Conservation (phyloP, 2,888 invertebrate genomes). For the Mythimna vitellina region DNA sequence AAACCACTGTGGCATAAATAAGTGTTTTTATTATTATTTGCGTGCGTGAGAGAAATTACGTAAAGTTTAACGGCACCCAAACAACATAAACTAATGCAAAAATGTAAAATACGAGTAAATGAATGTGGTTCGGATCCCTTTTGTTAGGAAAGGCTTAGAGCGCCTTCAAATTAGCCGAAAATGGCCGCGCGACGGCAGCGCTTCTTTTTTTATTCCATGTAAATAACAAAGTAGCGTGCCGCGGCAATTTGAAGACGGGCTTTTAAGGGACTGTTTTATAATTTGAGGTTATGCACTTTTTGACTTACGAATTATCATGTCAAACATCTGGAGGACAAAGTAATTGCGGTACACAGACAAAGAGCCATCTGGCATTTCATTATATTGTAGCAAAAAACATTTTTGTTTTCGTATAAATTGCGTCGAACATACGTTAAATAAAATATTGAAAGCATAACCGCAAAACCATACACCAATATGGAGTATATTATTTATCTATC, state of each 20-base stretch:
- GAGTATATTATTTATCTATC: too few species aligned
- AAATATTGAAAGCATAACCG: not conserved
- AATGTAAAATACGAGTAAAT: not conserved
- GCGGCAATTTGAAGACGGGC: too few species aligned
- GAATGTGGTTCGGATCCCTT: not conserved
- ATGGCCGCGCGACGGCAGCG: too few species aligned
- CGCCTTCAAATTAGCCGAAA: too few species aligned
- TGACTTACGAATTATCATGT: not conserved
- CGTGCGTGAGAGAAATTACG: not conserved
- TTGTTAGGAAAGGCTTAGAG: not conserved
- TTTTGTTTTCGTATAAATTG: not conserved
- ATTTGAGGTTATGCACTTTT: not conserved
- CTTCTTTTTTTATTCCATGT: too few species aligned
- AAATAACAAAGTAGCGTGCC: too few species aligned
- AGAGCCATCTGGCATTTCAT: not conserved
- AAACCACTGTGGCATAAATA: not conserved
- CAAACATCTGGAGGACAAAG: not conserved
- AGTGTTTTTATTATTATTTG: not conserved
- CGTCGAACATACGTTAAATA: not conserved
- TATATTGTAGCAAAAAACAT: not conserved
- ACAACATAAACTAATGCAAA: not conserved
- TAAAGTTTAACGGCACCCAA: not conserved
- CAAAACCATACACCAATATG: not conserved
- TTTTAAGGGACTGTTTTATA: too few species aligned
- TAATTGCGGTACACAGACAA: not conserved